These are phyloP conservation scores for Nasonovia ribisnigri DNA, from an alignment of 2,888 invertebrate genomes.

Conservation along the genomic window DNA sequence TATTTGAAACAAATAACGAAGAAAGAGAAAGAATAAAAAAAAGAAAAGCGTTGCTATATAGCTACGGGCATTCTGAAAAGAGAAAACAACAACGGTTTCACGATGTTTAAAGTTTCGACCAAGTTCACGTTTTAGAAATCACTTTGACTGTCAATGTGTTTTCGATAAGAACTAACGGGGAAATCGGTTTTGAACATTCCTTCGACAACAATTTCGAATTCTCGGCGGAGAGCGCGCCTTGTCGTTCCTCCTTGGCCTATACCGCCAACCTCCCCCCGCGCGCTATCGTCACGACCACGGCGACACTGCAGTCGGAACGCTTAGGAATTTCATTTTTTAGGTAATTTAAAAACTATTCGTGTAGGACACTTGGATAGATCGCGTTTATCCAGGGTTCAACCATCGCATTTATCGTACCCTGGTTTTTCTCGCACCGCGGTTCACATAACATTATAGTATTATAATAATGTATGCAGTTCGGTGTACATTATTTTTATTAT, in stretches of 20 bases:
- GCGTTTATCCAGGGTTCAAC: neutral
- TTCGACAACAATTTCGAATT: conserved; percentile 37
- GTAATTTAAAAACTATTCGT: conserved; percentile 39
- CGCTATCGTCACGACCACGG: too few relatives aligned
- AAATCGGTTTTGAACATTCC: conserved; percentile 52
- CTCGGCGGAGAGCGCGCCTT: neutral
- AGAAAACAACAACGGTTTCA: conserved; percentile 32
- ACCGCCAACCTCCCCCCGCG: too few relatives aligned
- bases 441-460: neutral
- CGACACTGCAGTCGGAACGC: neutral
- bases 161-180: conserved; percentile 47
- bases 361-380: neutral
- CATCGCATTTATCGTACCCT: neutral
- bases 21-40: neutral
- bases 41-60: neutral
- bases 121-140: conserved; percentile 55
- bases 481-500: too few relatives aligned
- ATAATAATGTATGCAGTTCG: neutral
- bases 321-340: conserved; percentile 42
- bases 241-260: neutral
- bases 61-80: conserved; percentile 27
- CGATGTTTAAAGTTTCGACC: conserved; percentile 34
- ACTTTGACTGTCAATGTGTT: conserved; percentile 55
- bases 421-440: neutral
- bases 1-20: conserved; percentile 21